A percentile compares a stretch with the other conserved stretches of the same genome.
phyloP scores from a whole-genome alignment of 35 echinoderm and acorn worm genomes.

The Holothuria glaberrima region DNA sequence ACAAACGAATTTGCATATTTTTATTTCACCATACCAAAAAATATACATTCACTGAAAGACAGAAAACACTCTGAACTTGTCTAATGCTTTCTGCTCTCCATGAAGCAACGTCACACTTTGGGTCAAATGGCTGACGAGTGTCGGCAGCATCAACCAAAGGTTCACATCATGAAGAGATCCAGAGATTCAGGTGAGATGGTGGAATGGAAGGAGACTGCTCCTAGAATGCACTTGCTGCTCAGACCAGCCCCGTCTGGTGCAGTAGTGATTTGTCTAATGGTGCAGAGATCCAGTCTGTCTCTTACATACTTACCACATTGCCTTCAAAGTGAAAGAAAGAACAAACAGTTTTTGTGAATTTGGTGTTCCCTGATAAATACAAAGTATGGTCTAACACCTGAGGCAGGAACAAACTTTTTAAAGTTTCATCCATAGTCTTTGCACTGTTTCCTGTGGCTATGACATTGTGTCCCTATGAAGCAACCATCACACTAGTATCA shows the following conservation, averaged over 20 bases:
- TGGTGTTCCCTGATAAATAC: not conserved
- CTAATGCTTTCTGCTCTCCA: no score
- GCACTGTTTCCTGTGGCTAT: no score
- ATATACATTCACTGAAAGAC: no score
- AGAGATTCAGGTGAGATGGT: not conserved
- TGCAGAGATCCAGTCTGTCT: not conserved
- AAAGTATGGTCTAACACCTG: not conserved
- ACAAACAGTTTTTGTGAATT: slow-evolving; percentile 15
- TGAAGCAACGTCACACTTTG: no score
- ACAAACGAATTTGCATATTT: no score
- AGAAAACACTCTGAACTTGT: no score
- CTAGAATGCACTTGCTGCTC: slow-evolving; percentile 27
- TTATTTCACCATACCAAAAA: no score
- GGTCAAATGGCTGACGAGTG: no score
- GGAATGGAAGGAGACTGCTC: slow-evolving; percentile 22
- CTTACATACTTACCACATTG: slow-evolving; percentile 26
- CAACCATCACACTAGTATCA: no score
- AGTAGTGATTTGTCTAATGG: slow-evolving; percentile 6
- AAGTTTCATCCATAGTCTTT: no score
- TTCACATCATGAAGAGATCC: slow-evolving; percentile 17
- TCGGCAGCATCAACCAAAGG: not conserved
- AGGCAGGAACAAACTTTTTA: no score
- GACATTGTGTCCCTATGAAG: no score
- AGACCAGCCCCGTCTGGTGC: slow-evolving; percentile 2
- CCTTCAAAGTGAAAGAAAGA: slow-evolving; percentile 52